Evolutionary conservation across 2,888 invertebrate species (phyloP), one percentile per base, ranked within the genome.

Genomic region (Pristionchus japonicus): DNA sequence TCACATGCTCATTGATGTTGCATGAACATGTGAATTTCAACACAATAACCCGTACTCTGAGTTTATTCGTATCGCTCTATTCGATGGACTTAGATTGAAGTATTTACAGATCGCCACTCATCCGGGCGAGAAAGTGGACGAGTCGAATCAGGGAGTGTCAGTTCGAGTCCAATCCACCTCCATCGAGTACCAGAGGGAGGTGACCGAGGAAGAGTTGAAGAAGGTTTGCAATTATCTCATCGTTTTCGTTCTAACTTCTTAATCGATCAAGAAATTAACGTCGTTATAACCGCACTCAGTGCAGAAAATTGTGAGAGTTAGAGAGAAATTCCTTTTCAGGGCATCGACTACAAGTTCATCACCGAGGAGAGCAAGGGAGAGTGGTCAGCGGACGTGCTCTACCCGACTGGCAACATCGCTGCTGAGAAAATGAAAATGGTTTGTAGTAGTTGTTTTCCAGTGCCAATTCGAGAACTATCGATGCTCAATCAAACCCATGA

Each of bases 41-140:
- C n/a, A n/a, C n/a, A n/a, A n/a, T n/a, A n/a, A n/a, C n/a, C n/a
- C n/a, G n/a, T n/a, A n/a, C n/a, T n/a, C n/a, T n/a, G n/a, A n/a
- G n/a, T n/a, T n/a, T n/a, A n/a, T n/a, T n/a, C n/a, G n/a, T n/a
- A n/a, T n/a, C n/a, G n/a, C n/a, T n/a, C n/a, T n/a, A n/a, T n/a
- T n/a, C n/a, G n/a, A n/a, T n/a, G n/a, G n/a, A n/a, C n/a, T n/a
- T n/a, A n/a, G n/a, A 20, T 40, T 77, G 31, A 70, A 27, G 37
- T 20, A 3, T n/a, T 70, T 70, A 1, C 47, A 86, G 87, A 61
- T 87, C 11, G 77, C 87, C 11, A 57, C 61, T 52, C 87, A 87
- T n/a, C 87, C 87, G 1, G 80, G 87, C 1, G 87, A 87, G 47
- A 64, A 87, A 31, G 40, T 57, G 37, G 37, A 49, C n/a, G 87